Conservation (phyloP, 2,888 invertebrate species). For the Tuta absoluta region DNA sequence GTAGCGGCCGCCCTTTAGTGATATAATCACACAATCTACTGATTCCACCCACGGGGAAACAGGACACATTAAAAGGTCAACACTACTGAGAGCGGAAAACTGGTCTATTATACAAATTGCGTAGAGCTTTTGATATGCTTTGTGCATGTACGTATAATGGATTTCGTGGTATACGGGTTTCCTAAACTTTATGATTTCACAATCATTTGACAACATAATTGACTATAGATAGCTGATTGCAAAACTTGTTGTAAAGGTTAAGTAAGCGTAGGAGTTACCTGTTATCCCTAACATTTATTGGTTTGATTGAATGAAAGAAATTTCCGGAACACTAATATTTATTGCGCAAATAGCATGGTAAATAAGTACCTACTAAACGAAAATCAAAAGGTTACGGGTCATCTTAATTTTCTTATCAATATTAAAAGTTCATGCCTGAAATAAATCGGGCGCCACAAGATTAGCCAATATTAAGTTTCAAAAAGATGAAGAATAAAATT, state of each 20-base stretch:
- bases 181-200: background rate
- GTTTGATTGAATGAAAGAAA: background rate
- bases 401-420: too few relatives aligned
- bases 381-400: too few relatives aligned
- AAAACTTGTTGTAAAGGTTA: constrained; percentile 8
- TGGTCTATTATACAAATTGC: too few relatives aligned
- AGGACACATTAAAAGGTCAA: too few relatives aligned
- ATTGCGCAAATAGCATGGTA: background rate
- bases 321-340: background rate
- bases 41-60: too few relatives aligned
- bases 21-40: too few relatives aligned
- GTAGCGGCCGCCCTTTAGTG: too few relatives aligned
- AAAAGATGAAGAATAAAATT: constrained; percentile 23
- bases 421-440: background rate
- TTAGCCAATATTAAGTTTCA: constrained; percentile 7
- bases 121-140: too few relatives aligned
- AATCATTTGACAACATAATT: background rate
- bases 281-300: background rate
- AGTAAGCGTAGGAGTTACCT: background rate
- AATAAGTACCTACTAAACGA: too few relatives aligned
- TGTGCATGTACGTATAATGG: too few relatives aligned
- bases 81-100: too few relatives aligned
- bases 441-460: background rate
- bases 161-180: background rate
- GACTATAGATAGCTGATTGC: background rate